These are phyloP conservation scores for Limnephilus rhombicus DNA, from an alignment of 2,888 invertebrate genomes.

Conservation along the genomic window DNA sequence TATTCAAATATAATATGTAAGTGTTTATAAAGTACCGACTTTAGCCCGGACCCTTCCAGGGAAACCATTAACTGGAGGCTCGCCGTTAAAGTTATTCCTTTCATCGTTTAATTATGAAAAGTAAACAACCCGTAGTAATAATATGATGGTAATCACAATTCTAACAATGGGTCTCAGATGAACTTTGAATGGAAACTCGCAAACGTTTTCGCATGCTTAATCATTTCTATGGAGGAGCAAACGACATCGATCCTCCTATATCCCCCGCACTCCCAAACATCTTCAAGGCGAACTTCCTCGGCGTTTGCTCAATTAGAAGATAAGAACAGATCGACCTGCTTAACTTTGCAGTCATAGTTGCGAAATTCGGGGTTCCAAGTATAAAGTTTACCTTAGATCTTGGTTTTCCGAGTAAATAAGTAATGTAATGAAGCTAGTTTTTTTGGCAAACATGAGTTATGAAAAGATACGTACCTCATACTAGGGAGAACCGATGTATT, in stretches of 20 bases:
- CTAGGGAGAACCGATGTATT: too few species aligned
- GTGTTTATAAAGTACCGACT: background rate
- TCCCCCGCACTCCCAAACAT: background rate
- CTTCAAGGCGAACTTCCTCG: background rate
- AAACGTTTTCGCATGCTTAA: background rate
- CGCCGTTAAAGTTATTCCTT: background rate
- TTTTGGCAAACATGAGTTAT: too few species aligned
- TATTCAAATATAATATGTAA: background rate
- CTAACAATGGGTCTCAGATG: background rate
- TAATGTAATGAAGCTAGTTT: too few species aligned
- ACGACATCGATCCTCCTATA: background rate
- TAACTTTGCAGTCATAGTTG: background rate
- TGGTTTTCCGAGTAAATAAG: background rate
- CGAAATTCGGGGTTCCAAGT: background rate
- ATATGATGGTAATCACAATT: background rate
- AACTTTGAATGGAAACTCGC: background rate
- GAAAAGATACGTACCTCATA: too few species aligned
- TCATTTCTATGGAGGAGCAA: background rate
- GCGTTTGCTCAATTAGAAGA: background rate
- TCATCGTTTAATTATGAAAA: background rate
- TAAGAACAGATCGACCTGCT: background rate
- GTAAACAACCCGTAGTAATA: background rate
- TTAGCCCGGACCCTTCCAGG: background rate
- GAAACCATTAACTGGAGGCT: background rate
- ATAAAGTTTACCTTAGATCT: background rate